Percentiles rank a stretch among this genome's conserved stretches.
Evolutionary conservation across 2,797 vertebrate genomes (phyloP).

Genomic region (Pygocentrus nattereri): DNA sequence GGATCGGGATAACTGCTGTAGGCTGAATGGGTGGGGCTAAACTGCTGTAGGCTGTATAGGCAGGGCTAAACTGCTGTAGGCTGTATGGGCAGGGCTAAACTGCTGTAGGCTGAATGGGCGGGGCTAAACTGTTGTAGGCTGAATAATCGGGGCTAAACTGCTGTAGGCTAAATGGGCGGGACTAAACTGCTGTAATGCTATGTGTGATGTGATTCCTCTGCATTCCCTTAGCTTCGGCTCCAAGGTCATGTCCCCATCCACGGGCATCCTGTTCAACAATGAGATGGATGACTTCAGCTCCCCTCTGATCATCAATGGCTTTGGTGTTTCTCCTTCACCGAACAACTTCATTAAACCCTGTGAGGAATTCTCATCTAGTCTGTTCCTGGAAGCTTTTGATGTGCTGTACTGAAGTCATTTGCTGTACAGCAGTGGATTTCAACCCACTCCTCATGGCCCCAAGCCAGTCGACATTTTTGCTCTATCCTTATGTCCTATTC

Average conservation of each 20-base stretch:
- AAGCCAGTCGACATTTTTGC: too few species aligned
- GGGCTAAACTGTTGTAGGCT: too few species aligned
- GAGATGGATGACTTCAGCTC: slow-evolving; percentile 99
- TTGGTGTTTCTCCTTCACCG: slow-evolving; percentile 88
- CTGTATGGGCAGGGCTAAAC: too few species aligned
- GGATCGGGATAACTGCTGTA: not conserved
- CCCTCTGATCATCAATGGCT: slow-evolving; percentile 85
- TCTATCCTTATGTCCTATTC: too few species aligned
- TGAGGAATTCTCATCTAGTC: slow-evolving; percentile 59
- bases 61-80: too few species aligned
- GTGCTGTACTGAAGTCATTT: not conserved
- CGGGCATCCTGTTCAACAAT: slow-evolving; percentile 92
- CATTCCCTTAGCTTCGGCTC: slow-evolving; percentile 88
- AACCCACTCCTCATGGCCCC: too few species aligned
- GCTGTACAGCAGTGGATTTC: too few species aligned
- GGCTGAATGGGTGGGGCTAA: too few species aligned
- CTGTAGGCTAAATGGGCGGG: too few species aligned
- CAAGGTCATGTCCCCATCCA: slow-evolving; percentile 84
- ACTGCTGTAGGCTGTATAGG: too few species aligned
- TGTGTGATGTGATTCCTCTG: slow-evolving; percentile 1
- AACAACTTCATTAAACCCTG: slow-evolving; percentile 94
- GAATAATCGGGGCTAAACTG: not conserved
- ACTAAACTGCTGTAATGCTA: not conserved
- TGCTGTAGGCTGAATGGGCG: too few species aligned
- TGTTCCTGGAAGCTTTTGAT: not conserved